Percentiles rank a stretch among this genome's conserved stretches.
Evolutionary conservation across 2,888 invertebrate genomes (phyloP).

Genomic region (Drosophila engyochracea): DNA sequence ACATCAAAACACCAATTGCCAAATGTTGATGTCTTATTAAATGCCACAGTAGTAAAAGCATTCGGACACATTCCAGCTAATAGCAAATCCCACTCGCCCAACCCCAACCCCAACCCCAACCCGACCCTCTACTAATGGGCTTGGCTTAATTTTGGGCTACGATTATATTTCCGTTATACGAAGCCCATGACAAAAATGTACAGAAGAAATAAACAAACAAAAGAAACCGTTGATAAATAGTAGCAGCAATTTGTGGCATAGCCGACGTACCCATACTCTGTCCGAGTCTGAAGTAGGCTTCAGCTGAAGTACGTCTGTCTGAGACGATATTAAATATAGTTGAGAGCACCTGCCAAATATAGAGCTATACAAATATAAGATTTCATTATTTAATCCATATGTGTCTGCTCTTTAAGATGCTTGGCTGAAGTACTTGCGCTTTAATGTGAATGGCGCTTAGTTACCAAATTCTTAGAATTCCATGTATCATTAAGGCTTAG

Average conservation of each 20-base stretch:
- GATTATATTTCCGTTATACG: slow-evolving; percentile 63
- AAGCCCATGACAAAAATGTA: slow-evolving; percentile 49
- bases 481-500: neutral
- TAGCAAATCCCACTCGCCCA: slow-evolving; percentile 1
- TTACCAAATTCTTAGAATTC: neutral
- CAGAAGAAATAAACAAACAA: slow-evolving; percentile 21
- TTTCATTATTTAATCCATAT: neutral
- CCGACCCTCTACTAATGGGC: slow-evolving; percentile 7
- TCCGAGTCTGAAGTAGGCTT: too few relatives aligned
- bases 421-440: neutral
- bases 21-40: slow-evolving; percentile 61
- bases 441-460: neutral
- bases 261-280: slow-evolving; percentile 21
- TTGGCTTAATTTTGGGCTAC: slow-evolving; percentile 38
- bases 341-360: neutral
- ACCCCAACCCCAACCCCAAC: neutral
- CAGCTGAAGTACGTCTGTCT: neutral
- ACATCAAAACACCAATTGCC: slow-evolving; percentile 73
- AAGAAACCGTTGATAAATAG: slow-evolving; percentile 23
- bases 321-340: slow-evolving; percentile 9
- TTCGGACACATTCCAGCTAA: slow-evolving; percentile 45
- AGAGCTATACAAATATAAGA: neutral
- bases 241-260: slow-evolving; percentile 4
- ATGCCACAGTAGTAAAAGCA: slow-evolving; percentile 49
- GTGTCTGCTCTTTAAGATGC: neutral